phyloP scores from a whole-genome alignment of 2,113 vertebrate genomes.

The Sapayoa aenigma region DNA sequence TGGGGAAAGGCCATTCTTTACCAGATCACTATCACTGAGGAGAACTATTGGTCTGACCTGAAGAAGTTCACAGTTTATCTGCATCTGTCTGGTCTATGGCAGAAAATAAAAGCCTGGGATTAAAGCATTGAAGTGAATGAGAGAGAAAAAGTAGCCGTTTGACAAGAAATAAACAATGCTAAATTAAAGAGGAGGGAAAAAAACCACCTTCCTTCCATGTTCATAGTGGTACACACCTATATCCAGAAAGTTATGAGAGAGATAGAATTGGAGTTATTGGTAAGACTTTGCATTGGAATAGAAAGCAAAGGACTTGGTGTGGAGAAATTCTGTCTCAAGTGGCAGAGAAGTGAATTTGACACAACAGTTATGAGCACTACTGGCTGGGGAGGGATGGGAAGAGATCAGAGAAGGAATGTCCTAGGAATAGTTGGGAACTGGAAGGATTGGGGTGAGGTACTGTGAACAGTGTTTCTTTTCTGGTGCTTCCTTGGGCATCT shows the following conservation, averaged over 20 bases:
- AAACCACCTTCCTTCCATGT: background rate
- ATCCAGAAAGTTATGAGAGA: background rate
- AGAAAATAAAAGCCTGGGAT: background rate
- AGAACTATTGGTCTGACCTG: background rate
- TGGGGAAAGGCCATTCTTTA: background rate
- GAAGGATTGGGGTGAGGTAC: accelerated
- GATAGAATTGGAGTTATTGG: background rate
- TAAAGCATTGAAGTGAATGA: background rate
- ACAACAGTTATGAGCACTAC: background rate
- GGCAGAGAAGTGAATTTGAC: background rate
- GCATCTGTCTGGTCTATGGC: background rate
- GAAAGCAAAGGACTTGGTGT: background rate
- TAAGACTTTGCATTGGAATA: background rate
- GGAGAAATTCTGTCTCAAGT: background rate
- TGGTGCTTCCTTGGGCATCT: background rate
- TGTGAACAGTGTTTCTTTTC: background rate
- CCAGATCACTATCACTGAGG: background rate
- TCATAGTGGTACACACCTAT: background rate
- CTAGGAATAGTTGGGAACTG: background rate
- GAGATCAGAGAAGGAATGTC: background rate
- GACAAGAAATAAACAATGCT: background rate
- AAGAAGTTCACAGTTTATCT: background rate
- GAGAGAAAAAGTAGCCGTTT: background rate
- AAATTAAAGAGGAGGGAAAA: background rate
- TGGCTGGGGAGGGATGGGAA: background rate